These are phyloP conservation scores for Tillus elongatus DNA, from an alignment of 2,888 invertebrate species.

Conservation along the genomic window DNA sequence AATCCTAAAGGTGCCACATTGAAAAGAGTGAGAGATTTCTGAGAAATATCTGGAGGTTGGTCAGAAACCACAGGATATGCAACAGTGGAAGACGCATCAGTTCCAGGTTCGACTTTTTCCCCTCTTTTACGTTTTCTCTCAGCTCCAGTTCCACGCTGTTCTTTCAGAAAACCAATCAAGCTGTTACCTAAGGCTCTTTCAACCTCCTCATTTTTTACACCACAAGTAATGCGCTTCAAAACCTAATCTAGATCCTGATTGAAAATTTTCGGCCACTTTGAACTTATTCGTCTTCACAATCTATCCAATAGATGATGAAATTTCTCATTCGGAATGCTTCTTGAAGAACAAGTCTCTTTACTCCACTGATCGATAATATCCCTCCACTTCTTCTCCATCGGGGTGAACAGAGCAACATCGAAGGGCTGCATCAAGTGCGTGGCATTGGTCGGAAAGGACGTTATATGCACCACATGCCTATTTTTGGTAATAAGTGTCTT, in stretches of 20 bases:
- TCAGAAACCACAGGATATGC: slow-evolving; percentile 5
- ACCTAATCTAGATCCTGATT: slow-evolving; percentile 11
- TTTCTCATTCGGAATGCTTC: slow-evolving; percentile 9
- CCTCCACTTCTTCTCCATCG: slow-evolving; percentile 9
- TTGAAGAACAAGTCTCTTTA: slow-evolving; percentile 5
- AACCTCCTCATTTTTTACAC: too few species aligned
- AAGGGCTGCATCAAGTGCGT: slow-evolving; percentile 7
- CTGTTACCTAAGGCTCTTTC: too few species aligned
- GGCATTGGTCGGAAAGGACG: slow-evolving; percentile 5
- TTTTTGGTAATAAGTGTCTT: too few species aligned
- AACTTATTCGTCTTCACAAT: background rate
- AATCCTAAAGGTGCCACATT: too few species aligned
- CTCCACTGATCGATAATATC: slow-evolving; percentile 10
- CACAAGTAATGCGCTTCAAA: slow-evolving; percentile 5
- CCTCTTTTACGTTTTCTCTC: slow-evolving; percentile 6
- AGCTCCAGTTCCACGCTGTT: slow-evolving; percentile 5
- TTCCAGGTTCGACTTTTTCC: slow-evolving; percentile 6
- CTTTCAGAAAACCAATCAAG: too few species aligned
- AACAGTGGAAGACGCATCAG: slow-evolving; percentile 1
- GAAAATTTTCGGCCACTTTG: slow-evolving; percentile 10
- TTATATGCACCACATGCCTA: too few species aligned
- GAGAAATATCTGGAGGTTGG: background rate
- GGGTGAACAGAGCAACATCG: slow-evolving; percentile 5
- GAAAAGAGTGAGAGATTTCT: slow-evolving; percentile 4
- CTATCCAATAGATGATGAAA: slow-evolving; percentile 7